Percentiles rank a stretch among this genome's conserved stretches.
phyloP scores from a whole-genome alignment of 2,888 invertebrate species.

The Mimas tiliae region DNA sequence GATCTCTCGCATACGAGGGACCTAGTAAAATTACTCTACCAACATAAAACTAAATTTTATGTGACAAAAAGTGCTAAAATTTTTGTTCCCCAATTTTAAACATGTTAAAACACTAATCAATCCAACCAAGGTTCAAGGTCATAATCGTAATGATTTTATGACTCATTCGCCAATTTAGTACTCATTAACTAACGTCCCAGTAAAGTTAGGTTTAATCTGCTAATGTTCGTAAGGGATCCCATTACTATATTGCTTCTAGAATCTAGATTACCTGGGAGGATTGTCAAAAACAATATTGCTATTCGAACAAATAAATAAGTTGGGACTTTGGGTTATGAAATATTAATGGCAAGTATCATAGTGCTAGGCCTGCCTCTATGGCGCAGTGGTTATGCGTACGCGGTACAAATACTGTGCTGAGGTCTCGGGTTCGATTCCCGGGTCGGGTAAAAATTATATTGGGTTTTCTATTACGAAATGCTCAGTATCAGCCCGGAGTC shows the following conservation, averaged over 20 bases:
- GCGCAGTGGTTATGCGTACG: too few relatives aligned
- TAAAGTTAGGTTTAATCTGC: slow-evolving; percentile 10
- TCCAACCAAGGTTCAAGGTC: neutral
- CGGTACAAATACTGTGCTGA: too few relatives aligned
- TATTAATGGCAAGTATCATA: neutral
- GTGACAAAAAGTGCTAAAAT: neutral
- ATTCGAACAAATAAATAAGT: neutral
- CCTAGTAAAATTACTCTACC: too few relatives aligned
- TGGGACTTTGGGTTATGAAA: neutral
- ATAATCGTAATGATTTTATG: slow-evolving; percentile 11
- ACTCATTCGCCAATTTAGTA: slow-evolving; percentile 3
- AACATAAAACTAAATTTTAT: too few relatives aligned
- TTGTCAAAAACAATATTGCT: neutral
- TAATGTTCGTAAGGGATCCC: neutral
- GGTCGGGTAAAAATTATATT: too few relatives aligned
- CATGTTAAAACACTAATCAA: neutral
- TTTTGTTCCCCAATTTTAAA: neutral
- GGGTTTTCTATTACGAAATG: too few relatives aligned
- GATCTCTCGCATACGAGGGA: too few relatives aligned
- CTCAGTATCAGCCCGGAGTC: too few relatives aligned
- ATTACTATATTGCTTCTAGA: neutral
- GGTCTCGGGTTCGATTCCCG: too few relatives aligned
- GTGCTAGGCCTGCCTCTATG: too few relatives aligned
- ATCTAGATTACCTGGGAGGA: neutral
- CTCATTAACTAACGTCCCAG: neutral